Base-by-base conservation (phyloP, 2,888 invertebrate species). In the Agrochola litura region DNA sequence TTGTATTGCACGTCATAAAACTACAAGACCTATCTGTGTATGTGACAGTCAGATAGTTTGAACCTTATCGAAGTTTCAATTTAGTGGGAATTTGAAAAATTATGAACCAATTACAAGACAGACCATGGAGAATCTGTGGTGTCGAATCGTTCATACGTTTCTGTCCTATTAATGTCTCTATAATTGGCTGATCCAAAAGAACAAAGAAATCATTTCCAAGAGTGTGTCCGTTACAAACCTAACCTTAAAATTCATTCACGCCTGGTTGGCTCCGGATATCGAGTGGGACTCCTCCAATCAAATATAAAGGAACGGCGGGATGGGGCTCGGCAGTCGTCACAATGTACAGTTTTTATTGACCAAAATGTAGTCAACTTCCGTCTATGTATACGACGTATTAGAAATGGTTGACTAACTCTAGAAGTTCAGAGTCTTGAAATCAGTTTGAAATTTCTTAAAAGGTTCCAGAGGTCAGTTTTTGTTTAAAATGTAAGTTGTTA, bases 271-370 rank as follows among this genome's bases (percentile, higher is more conserved):
- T 30, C 73, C 79, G 89, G 86, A 82, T 60, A 66, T 67, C 30
- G 76, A 77, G n/a, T 19, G 76, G 81, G 82, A 64, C 81, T 85
- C 60, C 81, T 85, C 60, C 86, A 76, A 70, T 83, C 75, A 76
- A 71, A 73, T 68, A 64, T 41, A 67, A 69, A 83, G 80, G 80
- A 82, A 76, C 79, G 81, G 71, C 67, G 68, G 63, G 71, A 68
- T 65, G 56, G 74, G 70, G 76, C 54, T 52, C 63, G 61, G 60
- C 67, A 71, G n/a, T 61, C 41, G 19, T 77, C 76, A 65, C 77
- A 41, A 25, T 63, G 37, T 61, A 72, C 61, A 56, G 54, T 70
- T 72, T 80, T 84, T 84, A 86, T 68, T 69, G 75, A 66, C n/a
- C 54, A 30, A 78, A 76, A 37, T 67, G n/a, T 60, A 25, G 64